Base-by-base conservation (phyloP, 2,113 vertebrate species). In the Cavia aperea region DNA sequence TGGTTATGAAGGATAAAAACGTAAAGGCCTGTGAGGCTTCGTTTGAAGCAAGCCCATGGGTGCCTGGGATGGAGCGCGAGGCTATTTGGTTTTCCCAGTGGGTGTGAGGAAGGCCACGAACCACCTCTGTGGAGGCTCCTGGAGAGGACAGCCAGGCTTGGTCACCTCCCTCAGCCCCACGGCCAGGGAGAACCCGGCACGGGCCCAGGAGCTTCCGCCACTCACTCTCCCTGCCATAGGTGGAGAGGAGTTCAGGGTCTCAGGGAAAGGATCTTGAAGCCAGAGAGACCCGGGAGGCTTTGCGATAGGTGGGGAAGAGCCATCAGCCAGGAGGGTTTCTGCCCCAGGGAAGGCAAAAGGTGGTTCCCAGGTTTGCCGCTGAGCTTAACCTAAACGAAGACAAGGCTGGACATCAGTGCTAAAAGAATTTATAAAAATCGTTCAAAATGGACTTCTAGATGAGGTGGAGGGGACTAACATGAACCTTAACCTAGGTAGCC, bases 401-500 rank as follows among this genome's bases (percentile, higher is more conserved):
- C 84, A 84, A 93, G 95, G 97, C 97, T 93, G 97, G 97, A 95
- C 97, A 93, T 96, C 96, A 87, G 96, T 94, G 95, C 96, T 96
- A 97, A 97, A 96, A 95, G 93, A 97, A 96, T 90, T 97, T 83
- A 97, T 95, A 97, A 97, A 96, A 97, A 87, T 86, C 88, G 93
- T 96, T 95, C 26, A 46, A 92, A 95, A 97, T 96, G 97, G 97
- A 97, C 82, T 97, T 97, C 97, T 97, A 97, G 96, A 97, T 98
- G 97, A 97, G 83, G 51, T 60, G 94, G 96, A 49, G 95, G 97
- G 98, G 95, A 98, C 97, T 97, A 97, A 98, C 94, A 95, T 95
- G 97, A 98, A 96, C 96, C 97, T 97, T 95, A 97, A 97, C 98
- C 97, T 98, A 98, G 97, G 98, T 97, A 98, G 98, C 98, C 98